These are phyloP conservation scores for Trissolcus basalis DNA, from an alignment of 1,140 invertebrate genomes.

Conservation along the genomic window DNA sequence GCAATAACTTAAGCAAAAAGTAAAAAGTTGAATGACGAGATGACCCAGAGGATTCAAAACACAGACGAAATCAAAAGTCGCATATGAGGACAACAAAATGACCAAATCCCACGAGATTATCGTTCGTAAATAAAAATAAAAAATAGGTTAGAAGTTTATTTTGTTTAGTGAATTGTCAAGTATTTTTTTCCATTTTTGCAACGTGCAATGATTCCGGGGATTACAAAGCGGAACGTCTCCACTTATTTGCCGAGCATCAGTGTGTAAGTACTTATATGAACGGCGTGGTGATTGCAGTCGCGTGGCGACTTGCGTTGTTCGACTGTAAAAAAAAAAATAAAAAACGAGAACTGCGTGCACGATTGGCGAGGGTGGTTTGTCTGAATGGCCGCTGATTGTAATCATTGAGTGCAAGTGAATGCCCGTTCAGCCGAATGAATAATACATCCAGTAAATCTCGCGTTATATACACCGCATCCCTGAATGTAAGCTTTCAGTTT, in stretches of 20 bases:
- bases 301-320: constrained; percentile 72
- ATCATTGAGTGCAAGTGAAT: constrained; percentile 74
- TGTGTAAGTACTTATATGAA: constrained; percentile 69
- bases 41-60: no score
- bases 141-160: no score
- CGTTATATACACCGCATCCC: constrained; percentile 38
- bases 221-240: not conserved
- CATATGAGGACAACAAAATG: no score
- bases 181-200: no score
- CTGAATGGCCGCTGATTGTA: constrained; percentile 75
- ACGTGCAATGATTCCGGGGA: no score
- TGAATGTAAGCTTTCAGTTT: constrained; percentile 49
- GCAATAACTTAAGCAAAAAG: no score
- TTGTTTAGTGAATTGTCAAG: no score
- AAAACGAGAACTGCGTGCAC: constrained; percentile 60
- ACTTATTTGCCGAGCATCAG: constrained; percentile 64
- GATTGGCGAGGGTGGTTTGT: constrained; percentile 69
- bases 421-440: constrained; percentile 57
- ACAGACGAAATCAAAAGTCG: no score
- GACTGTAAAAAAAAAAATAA: constrained; percentile 66
- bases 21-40: no score
- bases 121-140: no score
- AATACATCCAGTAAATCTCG: constrained; percentile 53
- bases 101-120: no score
- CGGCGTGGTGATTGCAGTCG: constrained; percentile 74